These are phyloP conservation scores for Diadema setosum DNA, from an alignment of 35 echinoderm and acorn worm species.

Conservation along the genomic window DNA sequence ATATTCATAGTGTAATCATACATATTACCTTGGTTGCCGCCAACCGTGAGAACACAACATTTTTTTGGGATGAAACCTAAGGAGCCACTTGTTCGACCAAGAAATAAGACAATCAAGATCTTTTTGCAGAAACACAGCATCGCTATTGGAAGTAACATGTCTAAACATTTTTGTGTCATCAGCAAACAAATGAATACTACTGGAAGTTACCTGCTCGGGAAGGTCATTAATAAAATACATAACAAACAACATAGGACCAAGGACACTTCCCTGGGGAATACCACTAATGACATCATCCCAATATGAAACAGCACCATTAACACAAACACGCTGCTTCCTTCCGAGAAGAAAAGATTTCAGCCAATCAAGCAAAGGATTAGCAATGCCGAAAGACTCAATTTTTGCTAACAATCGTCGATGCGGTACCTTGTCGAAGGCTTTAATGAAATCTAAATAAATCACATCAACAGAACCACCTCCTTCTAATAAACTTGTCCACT, in stretches of 20 bases:
- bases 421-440: constrained; percentile 19
- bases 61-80: no score
- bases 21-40: not conserved
- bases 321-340: not conserved
- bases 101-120: no score
- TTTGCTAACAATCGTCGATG: not conserved
- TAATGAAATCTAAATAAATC: constrained; percentile 4
- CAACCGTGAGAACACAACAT: not conserved
- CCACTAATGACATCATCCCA: no score
- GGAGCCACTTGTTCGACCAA: no score
- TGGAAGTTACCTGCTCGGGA: not conserved
- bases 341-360: not conserved
- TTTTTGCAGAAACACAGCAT: no score
- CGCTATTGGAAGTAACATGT: no score
- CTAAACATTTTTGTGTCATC: not conserved
- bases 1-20: no score
- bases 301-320: not conserved
- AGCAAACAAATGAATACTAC: not conserved
- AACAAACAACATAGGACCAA: no score
- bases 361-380: not conserved
- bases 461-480: not conserved
- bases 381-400: not conserved
- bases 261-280: no score
- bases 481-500: not conserved
- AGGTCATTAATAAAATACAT: not conserved